Evolutionary conservation across 2,888 invertebrate species (phyloP), one percentile per base, ranked within the genome.

Genomic region (Anaspis maculata): DNA sequence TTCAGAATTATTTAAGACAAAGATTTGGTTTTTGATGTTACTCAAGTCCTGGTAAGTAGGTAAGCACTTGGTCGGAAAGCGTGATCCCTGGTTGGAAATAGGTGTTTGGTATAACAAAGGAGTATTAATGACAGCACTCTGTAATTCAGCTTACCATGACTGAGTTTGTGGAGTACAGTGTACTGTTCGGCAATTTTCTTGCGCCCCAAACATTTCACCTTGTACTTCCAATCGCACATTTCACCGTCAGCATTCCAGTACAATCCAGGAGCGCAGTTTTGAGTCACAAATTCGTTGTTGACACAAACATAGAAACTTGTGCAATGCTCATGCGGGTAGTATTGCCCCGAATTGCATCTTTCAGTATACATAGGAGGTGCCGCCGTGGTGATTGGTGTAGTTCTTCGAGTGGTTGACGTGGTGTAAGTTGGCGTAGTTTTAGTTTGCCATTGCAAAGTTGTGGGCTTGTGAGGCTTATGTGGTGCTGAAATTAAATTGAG

Each of bases 231-330:
- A 61, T 88, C 86, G 54, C 89, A 89, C 50, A 78, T 78, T 9
- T 72, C 70, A 3, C 68, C 66, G 3, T 77, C 69, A 4, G 71
- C 68, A 47, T 78, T 77, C 79, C 86, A 89, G 39, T 79, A 77
- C 2, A 88, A 69, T 1, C 85, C 82, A 0, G 83, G 78, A 0
- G 83, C 83, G 53, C 89, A 89, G 33, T 72, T 73, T 51, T 80
- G 83, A 0, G 76, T 64, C 2, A 84, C 70, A 30, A 83, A 63
- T n/a, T 73, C 63, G 1, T 77, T 78, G 59, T 86, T 84, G 6
- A 83, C 80, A 56, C 89, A 89, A 12, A 88, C 76, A 51, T 79
- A 79, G 62, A 84, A 88, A 49, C 74, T 76, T 32, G 76, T 76
- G 52, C 88, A 89, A 29, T 76, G 72, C 1, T 78, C 74, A 51